phyloP scores from a whole-genome alignment of 2,888 invertebrate genomes.

The Trichopria drosophilae region DNA sequence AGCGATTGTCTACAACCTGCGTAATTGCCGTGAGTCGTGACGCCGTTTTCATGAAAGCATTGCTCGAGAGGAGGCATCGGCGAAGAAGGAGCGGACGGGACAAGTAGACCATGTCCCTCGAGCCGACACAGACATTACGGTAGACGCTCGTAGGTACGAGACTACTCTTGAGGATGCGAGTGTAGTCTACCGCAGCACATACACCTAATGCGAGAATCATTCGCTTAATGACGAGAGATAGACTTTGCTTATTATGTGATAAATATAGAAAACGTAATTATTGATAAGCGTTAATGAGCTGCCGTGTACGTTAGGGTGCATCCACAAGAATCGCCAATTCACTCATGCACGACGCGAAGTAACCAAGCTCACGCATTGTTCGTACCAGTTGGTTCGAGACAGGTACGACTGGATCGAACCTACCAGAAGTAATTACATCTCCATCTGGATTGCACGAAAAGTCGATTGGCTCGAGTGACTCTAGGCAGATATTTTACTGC shows the following conservation, averaged over 20 bases:
- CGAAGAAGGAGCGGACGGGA: slow-evolving; percentile 9
- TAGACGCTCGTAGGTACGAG: no score
- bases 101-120: slow-evolving; percentile 39
- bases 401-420: no score
- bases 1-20: slow-evolving; percentile 22
- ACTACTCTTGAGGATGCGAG: no score
- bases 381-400: no score
- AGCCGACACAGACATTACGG: no score
- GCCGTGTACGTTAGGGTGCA: slow-evolving; percentile 43
- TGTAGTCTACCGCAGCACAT: no score
- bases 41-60: slow-evolving; percentile 21
- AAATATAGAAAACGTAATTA: slow-evolving; percentile 55
- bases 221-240: slow-evolving; percentile 51
- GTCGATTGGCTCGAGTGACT: no score
- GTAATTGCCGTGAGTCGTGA: slow-evolving; percentile 24
- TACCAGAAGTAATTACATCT: no score
- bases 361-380: slow-evolving; percentile 36
- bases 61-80: slow-evolving; percentile 4
- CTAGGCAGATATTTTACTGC: no score
- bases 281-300: slow-evolving; percentile 56
- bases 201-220: slow-evolving; percentile 33
- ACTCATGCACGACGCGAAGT: slow-evolving; percentile 50
- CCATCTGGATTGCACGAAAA: no score
- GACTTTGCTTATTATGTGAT: slow-evolving; percentile 51
- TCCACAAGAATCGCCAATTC: slow-evolving; percentile 48